Percentiles rank a stretch among this genome's conserved stretches.
Evolutionary conservation across 2,888 invertebrate species (phyloP).

Genomic region (Hymenopus coronatus): DNA sequence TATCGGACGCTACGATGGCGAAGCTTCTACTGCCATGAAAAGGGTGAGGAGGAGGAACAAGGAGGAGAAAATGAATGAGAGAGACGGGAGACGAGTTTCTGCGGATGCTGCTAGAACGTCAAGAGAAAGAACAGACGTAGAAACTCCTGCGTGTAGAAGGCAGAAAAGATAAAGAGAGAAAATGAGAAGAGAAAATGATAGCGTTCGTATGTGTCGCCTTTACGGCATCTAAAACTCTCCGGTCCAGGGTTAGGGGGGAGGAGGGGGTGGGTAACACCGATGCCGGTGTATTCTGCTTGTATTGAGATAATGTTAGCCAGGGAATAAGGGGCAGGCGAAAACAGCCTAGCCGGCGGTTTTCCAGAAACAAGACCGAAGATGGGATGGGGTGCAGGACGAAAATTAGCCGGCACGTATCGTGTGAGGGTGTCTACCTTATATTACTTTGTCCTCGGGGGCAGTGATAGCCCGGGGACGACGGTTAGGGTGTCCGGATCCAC

Average conservation of each 20-base stretch:
- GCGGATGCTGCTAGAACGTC: slow-evolving; percentile 26
- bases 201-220: neutral
- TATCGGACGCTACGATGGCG: slow-evolving; percentile 46
- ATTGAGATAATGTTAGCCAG: slow-evolving; percentile 31
- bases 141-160: slow-evolving; percentile 3
- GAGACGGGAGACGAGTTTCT: slow-evolving; percentile 29
- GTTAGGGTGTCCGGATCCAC: neutral
- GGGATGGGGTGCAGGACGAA: neutral
- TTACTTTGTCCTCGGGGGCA: neutral
- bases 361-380: neutral
- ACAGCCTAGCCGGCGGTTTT: slow-evolving; percentile 28
- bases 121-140: slow-evolving; percentile 16
- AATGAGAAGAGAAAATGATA: slow-evolving; percentile 15
- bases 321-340: slow-evolving; percentile 30
- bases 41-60: slow-evolving; percentile 18
- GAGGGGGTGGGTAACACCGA: neutral
- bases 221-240: neutral
- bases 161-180: slow-evolving; percentile 20
- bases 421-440: neutral
- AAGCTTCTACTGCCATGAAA: neutral
- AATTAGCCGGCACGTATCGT: neutral
- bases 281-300: neutral
- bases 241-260: neutral
- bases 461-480: neutral
- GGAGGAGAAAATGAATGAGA: slow-evolving; percentile 25